A percentile compares a stretch with the other conserved stretches of the same genome.
Evolutionary conservation across 2,797 vertebrate genomes (phyloP).

Genomic region (Otolemur crassicaudatus): DNA sequence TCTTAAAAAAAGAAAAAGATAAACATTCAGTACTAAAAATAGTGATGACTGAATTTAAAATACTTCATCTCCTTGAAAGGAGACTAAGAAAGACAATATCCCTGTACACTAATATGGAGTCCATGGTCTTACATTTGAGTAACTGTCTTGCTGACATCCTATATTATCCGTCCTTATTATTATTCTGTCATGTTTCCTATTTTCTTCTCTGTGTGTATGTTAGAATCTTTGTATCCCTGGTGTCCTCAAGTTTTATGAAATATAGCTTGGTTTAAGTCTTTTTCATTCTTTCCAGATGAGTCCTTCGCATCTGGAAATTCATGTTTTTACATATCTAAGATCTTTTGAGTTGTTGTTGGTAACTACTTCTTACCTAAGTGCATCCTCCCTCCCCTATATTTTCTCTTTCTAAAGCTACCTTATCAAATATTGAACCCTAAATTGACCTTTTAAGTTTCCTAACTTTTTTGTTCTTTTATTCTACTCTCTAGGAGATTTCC

Average conservation of each 20-base stretch:
- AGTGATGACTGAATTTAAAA: not conserved
- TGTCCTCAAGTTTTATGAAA: not conserved
- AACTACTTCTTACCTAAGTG: not conserved
- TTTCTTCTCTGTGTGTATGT: not conserved
- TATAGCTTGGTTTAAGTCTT: not conserved
- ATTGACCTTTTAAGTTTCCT: not conserved
- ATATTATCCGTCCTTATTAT: not conserved
- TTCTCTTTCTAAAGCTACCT: constrained; percentile 24
- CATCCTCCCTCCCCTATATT: not conserved
- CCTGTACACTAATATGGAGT: not conserved
- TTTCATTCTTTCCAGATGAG: constrained; percentile 23
- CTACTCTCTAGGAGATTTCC: not conserved
- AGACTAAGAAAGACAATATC: not conserved
- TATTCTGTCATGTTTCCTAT: constrained; percentile 35
- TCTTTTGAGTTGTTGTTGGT: not conserved
- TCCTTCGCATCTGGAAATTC: not conserved
- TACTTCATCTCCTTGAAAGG: not conserved
- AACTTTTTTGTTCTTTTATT: not conserved
- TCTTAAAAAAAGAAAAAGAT: not conserved
- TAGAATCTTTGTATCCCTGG: not conserved
- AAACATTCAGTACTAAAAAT: not conserved
- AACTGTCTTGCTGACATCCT: not conserved
- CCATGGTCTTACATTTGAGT: not conserved
- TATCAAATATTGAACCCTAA: not conserved
- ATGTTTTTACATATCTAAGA: constrained; percentile 1